Percentiles rank a stretch among this genome's conserved stretches.
These are phyloP conservation scores for Dicerorhinus sumatrensis DNA, from an alignment of 2,113 vertebrate genomes.

Conservation along the genomic window DNA sequence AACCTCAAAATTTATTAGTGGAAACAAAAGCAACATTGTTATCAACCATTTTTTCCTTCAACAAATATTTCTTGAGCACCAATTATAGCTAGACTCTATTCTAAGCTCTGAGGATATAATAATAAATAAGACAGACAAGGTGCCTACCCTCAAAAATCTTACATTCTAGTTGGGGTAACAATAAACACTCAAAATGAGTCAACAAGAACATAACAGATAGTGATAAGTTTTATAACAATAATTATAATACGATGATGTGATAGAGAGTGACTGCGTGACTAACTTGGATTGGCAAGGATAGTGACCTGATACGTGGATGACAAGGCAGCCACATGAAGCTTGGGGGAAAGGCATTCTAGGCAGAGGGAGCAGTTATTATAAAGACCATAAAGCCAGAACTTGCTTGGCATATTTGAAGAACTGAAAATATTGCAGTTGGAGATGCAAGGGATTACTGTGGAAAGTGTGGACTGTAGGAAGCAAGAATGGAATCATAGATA, in stretches of 20 bases:
- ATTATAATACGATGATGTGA: background rate
- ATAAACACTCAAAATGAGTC: background rate
- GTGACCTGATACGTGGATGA: background rate
- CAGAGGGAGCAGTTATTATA: background rate
- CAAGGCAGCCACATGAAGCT: background rate
- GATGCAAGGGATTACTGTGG: background rate
- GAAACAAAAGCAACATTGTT: background rate
- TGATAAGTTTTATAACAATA: background rate
- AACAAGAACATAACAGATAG: background rate
- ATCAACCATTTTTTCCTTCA: conserved; percentile 12
- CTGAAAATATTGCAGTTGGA: background rate
- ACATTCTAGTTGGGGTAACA: background rate
- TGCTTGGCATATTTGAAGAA: background rate
- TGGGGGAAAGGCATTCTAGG: background rate
- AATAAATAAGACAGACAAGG: background rate
- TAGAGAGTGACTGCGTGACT: background rate
- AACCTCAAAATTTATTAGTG: background rate
- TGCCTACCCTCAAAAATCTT: background rate
- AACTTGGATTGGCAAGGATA: background rate
- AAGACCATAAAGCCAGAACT: background rate
- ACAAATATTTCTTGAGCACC: background rate
- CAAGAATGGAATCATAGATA: background rate
- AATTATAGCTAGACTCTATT: background rate
- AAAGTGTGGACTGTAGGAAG: background rate
- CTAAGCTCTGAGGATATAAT: background rate